Percentiles rank a stretch among this genome's conserved stretches.
These are phyloP conservation scores for Ephestia elutella DNA, from an alignment of 1,140 invertebrate genomes.

Conservation along the genomic window DNA sequence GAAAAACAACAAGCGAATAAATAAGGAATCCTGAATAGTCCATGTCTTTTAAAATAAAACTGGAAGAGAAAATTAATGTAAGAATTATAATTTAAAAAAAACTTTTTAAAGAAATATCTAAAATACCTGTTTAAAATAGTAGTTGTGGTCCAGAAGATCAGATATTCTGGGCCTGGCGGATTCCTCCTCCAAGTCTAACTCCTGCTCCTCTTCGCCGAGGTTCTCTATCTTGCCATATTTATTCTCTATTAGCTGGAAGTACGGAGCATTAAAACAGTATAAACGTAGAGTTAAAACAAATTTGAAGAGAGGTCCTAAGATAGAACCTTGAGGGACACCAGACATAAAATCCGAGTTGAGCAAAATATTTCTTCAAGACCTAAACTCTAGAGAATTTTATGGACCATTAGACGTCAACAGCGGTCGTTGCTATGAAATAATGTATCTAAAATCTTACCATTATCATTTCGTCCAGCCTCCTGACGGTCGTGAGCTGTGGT, in stretches of 20 bases:
- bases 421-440: too few relatives aligned
- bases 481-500: conserved; percentile 42
- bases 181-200: conserved; percentile 61
- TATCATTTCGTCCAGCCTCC: conserved; percentile 66
- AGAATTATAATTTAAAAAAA: too few relatives aligned
- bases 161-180: conserved; percentile 37
- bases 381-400: too few relatives aligned
- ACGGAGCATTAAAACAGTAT: background rate
- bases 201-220: conserved; percentile 57
- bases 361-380: too few relatives aligned
- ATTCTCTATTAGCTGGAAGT: conserved; percentile 42
- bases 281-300: background rate
- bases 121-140: conserved; percentile 51
- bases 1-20: conserved; percentile 27
- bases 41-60: too few relatives aligned
- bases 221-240: conserved; percentile 45
- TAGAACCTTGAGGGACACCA: background rate
- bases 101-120: too few relatives aligned
- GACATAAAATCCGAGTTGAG: background rate
- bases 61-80: too few relatives aligned
- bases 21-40: too few relatives aligned
- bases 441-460: conserved; percentile 32
- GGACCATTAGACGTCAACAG: too few relatives aligned
- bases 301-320: background rate
- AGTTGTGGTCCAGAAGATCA: conserved; percentile 58